Evolutionary conservation across 2,113 vertebrate genomes (phyloP), one percentile per base, ranked within the genome.

Genomic region (Microtus pennsylvanicus): DNA sequence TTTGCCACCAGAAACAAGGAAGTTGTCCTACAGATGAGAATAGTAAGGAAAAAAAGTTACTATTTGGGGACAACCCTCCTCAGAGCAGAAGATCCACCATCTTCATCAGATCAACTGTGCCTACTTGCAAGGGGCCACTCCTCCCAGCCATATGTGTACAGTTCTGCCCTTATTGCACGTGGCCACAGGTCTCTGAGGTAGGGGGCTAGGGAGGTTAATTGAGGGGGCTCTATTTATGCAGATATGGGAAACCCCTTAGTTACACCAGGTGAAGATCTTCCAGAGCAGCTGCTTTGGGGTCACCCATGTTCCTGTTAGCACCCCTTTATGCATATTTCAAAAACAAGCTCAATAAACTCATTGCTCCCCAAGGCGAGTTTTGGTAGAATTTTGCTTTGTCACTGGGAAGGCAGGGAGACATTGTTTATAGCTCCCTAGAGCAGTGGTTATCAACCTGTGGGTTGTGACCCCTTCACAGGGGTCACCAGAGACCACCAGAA

Each of bases 81-180:
- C 26, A 45, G 61, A 47, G 82, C 82, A 85, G 61, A 12, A 30
- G 26, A 19, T 38, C 42, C 7, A 30, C 38, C 61, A 67, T 85
- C 61, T 11, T 33, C 4, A 30, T 30, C 38, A 21, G 4, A 19
- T 33, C 26, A 30, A 22, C 58, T 30, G n/a, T 42, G 58, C n/a
- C 58, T n/a, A 11, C 58, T n/a, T 7, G 12, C 1, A 30, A 42
- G 21, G 11, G 21, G 21, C 24, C 55, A 38, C 1, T 16, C 22
- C 58, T 42, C 24, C 58, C 7, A 8, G 24, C 13, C n/a, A 38
- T 14, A 0, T 17, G n/a, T n/a, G 8, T 26, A 83, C 35, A 63
- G 0, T 38, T 61, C 22, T 17, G n/a, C 55, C n/a, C 33, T 38
- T 21, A 14, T 5, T 82, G 35, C 35, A 7, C 0, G 0, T 10